Percentiles rank a stretch among this genome's conserved stretches.
phyloP scores from a whole-genome alignment of 2,888 invertebrate genomes.

The Himalopsyche kuldschensis region DNA sequence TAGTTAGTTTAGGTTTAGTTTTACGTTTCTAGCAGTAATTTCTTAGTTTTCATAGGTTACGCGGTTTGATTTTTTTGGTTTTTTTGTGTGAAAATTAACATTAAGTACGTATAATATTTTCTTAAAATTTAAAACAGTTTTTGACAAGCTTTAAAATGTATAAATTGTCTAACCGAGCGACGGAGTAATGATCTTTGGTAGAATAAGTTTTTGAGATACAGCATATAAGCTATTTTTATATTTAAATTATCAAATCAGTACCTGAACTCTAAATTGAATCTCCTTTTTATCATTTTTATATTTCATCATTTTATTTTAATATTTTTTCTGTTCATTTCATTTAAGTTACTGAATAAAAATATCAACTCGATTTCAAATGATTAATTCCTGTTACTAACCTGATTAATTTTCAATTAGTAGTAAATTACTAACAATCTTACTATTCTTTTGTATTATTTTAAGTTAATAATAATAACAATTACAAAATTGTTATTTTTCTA shows the following conservation, averaged over 20 bases:
- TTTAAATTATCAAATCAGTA: no score
- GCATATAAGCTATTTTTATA: no score
- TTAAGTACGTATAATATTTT: not conserved
- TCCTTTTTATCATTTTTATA: not conserved
- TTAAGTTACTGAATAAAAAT: not conserved
- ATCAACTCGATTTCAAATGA: no score
- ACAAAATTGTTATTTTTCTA: no score
- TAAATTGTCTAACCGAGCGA: not conserved
- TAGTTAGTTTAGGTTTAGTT: not conserved
- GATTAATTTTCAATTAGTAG: no score
- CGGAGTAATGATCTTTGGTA: not conserved
- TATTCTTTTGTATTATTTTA: no score
- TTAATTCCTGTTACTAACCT: no score
- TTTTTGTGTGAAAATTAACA: not conserved
- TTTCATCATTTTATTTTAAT: not conserved
- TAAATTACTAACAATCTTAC: no score
- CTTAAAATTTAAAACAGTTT: not conserved
- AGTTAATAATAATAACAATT: no score
- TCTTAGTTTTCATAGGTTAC: not conserved
- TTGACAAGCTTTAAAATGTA: not conserved
- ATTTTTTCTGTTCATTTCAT: not conserved
- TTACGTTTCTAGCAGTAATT: not conserved
- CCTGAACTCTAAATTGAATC: not conserved
- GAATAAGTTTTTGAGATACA: not conserved
- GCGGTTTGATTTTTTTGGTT: not conserved